Base-by-base conservation (phyloP, 2,113 vertebrate genomes). In the Campylomormyrus numenius region DNA sequence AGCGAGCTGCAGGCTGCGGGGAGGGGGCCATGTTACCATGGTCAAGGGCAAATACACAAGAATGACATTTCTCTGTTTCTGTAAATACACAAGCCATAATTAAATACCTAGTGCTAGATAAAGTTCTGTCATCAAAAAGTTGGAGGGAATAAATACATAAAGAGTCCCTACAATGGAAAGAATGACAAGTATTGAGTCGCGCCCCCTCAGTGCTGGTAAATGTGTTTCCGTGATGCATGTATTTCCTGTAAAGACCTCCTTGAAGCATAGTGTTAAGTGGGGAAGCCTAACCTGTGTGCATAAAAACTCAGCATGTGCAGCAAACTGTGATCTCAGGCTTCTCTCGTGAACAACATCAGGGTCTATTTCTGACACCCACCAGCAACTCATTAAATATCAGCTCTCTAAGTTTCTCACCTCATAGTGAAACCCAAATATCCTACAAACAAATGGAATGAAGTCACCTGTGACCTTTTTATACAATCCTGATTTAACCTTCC, bases 1-100 rank as follows among this genome's bases (percentile, higher is more conserved):
- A 99, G 92, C 35, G 97, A 97, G 92, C 96, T 95, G 95, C 97
- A 99, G 53, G 97, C 98, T 99, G 94, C 70, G 94, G 93, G 92
- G 91, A 94, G 11, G 89, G 66, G 74, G 10, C 56, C 17, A 45
- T 9, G 19, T 53, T 27, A 83, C 48, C 83, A 24, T 10, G 3
- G 17, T n/a, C 45, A n/a, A 8, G 11, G 74, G 4, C 35, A 77
- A 35, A 77, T 19, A 42, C 13, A 80, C n/a, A 80, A 80, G 15
- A 80, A 80, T 19, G n/a, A 70, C 10, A 70, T 70, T 70, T 13
- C 10, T 70, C 35, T 39, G 13, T 19, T 77, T 39, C 70, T 15
- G 10, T 70, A 70, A 70, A 31, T 27, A 31, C 3, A 13, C 56
- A 62, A n/a, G 7, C 62, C 10, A 31, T 70, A 70, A 70, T 70